Conservation (phyloP, 2,113 vertebrate species). For the Spermophilus dauricus region DNA sequence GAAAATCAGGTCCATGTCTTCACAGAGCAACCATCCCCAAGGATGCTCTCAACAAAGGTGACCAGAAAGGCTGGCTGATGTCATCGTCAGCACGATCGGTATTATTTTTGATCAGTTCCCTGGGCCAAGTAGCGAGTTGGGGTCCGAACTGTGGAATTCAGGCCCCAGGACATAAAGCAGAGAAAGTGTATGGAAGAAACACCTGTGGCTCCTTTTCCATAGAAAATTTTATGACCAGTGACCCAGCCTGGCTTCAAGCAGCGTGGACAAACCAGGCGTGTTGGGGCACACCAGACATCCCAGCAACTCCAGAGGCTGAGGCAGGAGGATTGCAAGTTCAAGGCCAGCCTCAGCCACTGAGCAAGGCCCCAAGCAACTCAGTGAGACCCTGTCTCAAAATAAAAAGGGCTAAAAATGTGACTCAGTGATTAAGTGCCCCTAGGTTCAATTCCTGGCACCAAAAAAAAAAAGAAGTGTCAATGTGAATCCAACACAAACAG, state of each 20-base stretch:
- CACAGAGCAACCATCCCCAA: too few relatives aligned
- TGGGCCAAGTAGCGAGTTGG: not conserved
- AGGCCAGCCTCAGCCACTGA: too few relatives aligned
- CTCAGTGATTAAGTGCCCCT: too few relatives aligned
- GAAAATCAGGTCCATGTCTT: not conserved
- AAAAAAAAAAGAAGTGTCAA: too few relatives aligned
- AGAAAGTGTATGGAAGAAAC: not conserved
- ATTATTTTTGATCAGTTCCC: not conserved
- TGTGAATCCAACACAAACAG: not conserved
- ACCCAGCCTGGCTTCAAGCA: not conserved
- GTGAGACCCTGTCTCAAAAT: too few relatives aligned
- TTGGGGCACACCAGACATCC: too few relatives aligned
- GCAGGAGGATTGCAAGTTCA: too few relatives aligned
- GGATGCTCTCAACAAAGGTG: not conserved
- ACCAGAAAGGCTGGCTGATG: not conserved
- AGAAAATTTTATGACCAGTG: not conserved
- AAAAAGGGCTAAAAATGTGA: too few relatives aligned
- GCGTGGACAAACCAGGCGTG: not conserved
- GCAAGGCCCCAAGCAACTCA: too few relatives aligned
- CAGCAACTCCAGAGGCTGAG: too few relatives aligned
- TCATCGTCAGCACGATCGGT: too few relatives aligned
- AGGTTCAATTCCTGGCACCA: too few relatives aligned
- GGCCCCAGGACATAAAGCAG: not conserved
- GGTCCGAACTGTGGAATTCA: not conserved
- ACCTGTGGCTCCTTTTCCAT: not conserved